These are phyloP conservation scores for Aculops lycopersici DNA, from an alignment of 1,140 invertebrate genomes.

Conservation along the genomic window DNA sequence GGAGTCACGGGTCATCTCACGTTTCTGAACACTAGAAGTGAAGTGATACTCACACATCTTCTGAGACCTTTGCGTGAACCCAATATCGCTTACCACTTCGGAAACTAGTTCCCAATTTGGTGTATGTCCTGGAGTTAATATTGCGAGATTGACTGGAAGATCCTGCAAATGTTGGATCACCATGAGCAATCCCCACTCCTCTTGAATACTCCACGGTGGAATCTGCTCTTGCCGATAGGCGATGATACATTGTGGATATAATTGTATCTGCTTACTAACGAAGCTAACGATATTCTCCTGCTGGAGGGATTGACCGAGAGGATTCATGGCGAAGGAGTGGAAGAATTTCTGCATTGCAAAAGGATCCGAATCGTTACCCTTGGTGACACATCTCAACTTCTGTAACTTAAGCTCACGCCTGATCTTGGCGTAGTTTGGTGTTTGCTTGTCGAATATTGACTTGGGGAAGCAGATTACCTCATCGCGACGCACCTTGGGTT, in stretches of 20 bases:
- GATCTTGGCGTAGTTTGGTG: conserved; percentile 36
- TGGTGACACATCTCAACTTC: conserved; percentile 23
- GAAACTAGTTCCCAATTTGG: conserved; percentile 79
- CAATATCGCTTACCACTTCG: conserved; percentile 49
- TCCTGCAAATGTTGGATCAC: conserved; percentile 49
- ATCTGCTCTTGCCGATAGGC: conserved; percentile 15
- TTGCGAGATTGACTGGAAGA: conserved; percentile 37
- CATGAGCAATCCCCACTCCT: conserved; percentile 48
- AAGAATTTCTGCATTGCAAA: conserved; percentile 2
- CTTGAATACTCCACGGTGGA: conserved; percentile 55
- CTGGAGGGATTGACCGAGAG: conserved; percentile 6
- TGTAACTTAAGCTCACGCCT: conserved; percentile 37
- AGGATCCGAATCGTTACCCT: conserved; percentile 14
- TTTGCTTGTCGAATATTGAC: conserved; percentile 55
- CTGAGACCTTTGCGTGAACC: conserved; percentile 44
- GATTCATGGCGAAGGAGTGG: background rate
- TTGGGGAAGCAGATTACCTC: conserved; percentile 41
- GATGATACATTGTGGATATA: conserved; percentile 9
- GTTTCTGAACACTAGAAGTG: conserved; percentile 39
- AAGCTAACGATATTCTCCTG: conserved; percentile 8
- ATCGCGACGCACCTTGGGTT: conserved; percentile 25
- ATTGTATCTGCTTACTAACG: background rate
- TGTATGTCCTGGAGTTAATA: conserved; percentile 43
- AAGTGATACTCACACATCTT: conserved; percentile 49
- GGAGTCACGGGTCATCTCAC: conserved; percentile 14